Percentiles rank a stretch among this genome's conserved stretches.
These are phyloP conservation scores for Nettapus auritus DNA, from an alignment of 2,113 vertebrate genomes.

Conservation along the genomic window DNA sequence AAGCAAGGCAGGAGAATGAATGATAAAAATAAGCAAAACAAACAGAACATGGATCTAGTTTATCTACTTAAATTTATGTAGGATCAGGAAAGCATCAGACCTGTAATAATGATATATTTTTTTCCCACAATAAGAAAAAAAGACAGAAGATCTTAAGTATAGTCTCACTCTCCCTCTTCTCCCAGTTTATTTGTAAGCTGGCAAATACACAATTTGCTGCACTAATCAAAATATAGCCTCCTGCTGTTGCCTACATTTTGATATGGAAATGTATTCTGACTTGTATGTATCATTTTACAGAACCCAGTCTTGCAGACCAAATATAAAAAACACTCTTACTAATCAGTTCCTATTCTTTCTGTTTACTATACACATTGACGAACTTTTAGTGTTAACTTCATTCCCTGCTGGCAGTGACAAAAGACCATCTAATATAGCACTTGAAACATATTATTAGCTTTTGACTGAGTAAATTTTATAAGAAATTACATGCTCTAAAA, in stretches of 20 bases:
- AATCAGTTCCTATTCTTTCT: neutral
- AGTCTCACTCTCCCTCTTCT: neutral
- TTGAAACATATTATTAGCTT: slow-evolving; percentile 7
- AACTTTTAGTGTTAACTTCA: neutral
- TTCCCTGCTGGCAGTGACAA: neutral
- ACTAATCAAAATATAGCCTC: neutral
- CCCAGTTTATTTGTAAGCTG: neutral
- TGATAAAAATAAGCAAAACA: neutral
- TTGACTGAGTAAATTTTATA: neutral
- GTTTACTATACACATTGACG: neutral
- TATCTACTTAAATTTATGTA: neutral
- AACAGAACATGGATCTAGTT: neutral
- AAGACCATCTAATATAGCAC: neutral
- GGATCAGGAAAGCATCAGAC: neutral
- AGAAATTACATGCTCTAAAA: neutral
- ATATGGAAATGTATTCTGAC: neutral
- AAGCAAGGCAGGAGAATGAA: neutral
- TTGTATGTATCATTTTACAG: neutral
- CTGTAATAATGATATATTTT: neutral
- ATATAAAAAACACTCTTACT: neutral
- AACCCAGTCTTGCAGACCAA: neutral
- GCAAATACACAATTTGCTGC: neutral
- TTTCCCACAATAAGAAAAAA: neutral
- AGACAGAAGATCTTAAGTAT: neutral
- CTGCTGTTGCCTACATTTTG: neutral